Evolutionary conservation across 2,797 vertebrate species (phyloP).

Genomic region (Huso huso): DNA sequence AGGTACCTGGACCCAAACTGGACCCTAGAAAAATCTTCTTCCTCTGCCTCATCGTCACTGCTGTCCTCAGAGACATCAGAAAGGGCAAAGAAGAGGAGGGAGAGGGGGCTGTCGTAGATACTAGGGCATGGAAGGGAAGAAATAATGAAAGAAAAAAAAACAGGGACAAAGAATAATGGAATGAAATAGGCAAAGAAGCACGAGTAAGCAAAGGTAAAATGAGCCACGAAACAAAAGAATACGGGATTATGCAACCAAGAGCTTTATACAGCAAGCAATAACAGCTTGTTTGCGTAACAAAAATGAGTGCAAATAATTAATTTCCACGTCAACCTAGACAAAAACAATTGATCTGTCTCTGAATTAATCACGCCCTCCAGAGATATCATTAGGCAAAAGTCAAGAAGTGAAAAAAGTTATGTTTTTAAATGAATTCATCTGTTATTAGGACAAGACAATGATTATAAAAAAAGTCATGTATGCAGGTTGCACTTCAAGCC

Average conservation of each 20-base stretch:
- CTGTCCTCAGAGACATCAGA: conserved; percentile 91
- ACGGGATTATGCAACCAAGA: no score
- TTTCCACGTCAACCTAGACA: not conserved
- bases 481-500: no score
- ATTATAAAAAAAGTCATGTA: no score
- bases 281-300: not conserved
- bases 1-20: conserved; percentile 98
- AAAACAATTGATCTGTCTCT: not conserved
- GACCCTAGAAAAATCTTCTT: conserved; percentile 91
- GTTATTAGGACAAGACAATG: no score
- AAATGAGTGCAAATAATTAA: not conserved
- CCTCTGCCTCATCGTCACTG: conserved; percentile 89
- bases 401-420: no score
- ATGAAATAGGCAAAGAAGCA: not conserved
- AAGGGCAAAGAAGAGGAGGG: conserved; percentile 82
- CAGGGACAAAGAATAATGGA: not conserved
- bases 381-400: not conserved
- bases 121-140: conserved; percentile 40
- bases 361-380: not conserved
- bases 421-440: no score
- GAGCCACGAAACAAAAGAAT: conserved; percentile 43
- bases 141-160: conserved; percentile 18
- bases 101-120: conserved; percentile 77
- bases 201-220: conserved; percentile 3
- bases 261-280: not conserved